Percentiles rank a stretch among this genome's conserved stretches.
Conservation (phyloP, 2,113 vertebrate genomes). For the Corythaeola cristata region DNA sequence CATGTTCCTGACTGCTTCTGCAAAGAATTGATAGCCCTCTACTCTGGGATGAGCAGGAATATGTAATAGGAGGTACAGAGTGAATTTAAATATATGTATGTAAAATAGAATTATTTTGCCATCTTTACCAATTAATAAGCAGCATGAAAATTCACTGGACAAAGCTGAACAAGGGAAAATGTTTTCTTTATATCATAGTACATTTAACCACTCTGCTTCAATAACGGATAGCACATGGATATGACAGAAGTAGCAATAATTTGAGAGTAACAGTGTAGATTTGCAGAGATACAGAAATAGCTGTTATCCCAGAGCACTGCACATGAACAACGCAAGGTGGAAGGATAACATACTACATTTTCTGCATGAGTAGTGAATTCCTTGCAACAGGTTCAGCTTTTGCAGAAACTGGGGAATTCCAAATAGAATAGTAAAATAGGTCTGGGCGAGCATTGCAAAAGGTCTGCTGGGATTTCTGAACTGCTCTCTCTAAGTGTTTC, state of each 20-base stretch:
- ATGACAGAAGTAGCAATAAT: not conserved
- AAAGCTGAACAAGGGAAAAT: not conserved
- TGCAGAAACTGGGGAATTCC: not conserved
- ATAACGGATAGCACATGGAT: not conserved
- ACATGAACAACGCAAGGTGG: not conserved
- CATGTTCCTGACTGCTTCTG: not conserved
- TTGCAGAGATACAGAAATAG: not conserved
- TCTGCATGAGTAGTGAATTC: not conserved
- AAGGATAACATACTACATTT: not conserved
- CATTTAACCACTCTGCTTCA: not conserved
- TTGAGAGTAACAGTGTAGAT: not conserved
- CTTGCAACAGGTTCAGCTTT: constrained; percentile 6
- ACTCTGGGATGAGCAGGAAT: not conserved
- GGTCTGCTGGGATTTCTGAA: not conserved
- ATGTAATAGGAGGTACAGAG: not conserved
- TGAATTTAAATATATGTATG: not conserved
- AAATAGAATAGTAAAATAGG: not conserved
- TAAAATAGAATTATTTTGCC: not conserved
- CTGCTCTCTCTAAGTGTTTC: not conserved
- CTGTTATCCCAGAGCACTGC: not conserved
- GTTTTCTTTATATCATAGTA: not conserved
- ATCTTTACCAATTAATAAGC: not conserved
- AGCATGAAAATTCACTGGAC: not conserved
- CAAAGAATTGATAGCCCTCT: not conserved
- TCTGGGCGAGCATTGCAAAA: not conserved